Evolutionary conservation across 2,888 invertebrate genomes (phyloP).

Genomic region (Ormyrus pomaceus): DNA sequence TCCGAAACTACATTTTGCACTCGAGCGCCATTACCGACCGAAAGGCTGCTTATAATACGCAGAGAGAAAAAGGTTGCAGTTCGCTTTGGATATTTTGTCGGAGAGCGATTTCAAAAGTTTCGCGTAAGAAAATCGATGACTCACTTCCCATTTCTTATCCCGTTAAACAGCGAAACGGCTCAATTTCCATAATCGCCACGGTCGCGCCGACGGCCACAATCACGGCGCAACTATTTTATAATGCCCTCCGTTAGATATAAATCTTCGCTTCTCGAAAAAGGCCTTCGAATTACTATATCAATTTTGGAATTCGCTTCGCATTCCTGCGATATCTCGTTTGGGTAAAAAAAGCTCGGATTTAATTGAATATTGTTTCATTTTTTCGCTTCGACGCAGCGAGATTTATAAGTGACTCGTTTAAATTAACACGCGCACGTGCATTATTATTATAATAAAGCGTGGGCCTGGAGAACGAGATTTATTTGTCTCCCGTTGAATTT

Average conservation of each 20-base stretch:
- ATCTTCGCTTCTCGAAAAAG: conserved; percentile 1
- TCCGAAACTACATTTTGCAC: neutral
- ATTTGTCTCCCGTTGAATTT: no score
- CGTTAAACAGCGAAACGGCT: conserved; percentile 28
- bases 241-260: conserved; percentile 8
- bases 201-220: neutral
- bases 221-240: conserved; percentile 33
- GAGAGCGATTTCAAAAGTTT: neutral
- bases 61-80: no score
- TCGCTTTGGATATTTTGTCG: no score
- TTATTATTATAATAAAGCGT: no score
- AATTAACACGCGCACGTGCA: no score
- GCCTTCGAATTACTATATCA: neutral
- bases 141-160: neutral
- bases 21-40: no score
- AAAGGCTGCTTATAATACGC: no score
- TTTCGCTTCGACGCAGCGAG: no score
- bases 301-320: neutral
- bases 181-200: conserved; percentile 36
- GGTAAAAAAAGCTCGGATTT: no score
- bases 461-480: no score
- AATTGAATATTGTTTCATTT: no score
- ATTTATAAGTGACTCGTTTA: no score
- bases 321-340: neutral
- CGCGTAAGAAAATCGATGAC: conserved; percentile 40